Evolutionary conservation across 2,888 invertebrate genomes (phyloP).

Genomic region (Mantis religiosa): DNA sequence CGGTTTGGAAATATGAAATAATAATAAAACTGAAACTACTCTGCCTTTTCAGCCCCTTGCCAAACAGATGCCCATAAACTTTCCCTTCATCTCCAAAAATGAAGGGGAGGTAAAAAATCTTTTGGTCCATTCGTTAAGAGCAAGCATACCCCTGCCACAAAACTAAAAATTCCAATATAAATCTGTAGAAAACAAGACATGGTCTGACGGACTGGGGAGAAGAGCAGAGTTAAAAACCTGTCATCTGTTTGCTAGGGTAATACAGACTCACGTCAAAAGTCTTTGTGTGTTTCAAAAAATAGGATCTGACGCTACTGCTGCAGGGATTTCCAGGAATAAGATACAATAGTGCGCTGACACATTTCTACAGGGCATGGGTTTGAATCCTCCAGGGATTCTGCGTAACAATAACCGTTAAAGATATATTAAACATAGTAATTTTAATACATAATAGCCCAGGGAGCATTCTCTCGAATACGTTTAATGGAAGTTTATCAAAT

Average conservation of each 20-base stretch:
- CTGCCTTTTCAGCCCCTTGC: neutral
- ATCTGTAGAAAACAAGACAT: slow-evolving; percentile 14
- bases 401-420: neutral
- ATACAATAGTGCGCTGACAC: neutral
- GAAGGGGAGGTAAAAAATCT: neutral
- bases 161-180: slow-evolving; percentile 13
- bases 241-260: neutral
- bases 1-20: neutral
- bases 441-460: too few relatives aligned
- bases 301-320: neutral
- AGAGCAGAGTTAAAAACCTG: slow-evolving; percentile 2
- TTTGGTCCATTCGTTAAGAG: neutral
- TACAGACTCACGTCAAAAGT: slow-evolving; percentile 10
- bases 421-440: too few relatives aligned
- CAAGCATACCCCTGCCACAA: neutral
- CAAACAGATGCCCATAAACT: neutral
- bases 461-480: too few relatives aligned
- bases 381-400: neutral
- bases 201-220: neutral
- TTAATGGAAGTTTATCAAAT: too few relatives aligned
- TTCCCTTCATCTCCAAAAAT: neutral
- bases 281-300: slow-evolving; percentile 8
- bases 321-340: neutral
- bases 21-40: neutral
- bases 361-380: neutral